A percentile compares a stretch with the other conserved stretches of the same genome.
phyloP scores from a whole-genome alignment of 2,888 invertebrate genomes.

The Plebejus argus region DNA sequence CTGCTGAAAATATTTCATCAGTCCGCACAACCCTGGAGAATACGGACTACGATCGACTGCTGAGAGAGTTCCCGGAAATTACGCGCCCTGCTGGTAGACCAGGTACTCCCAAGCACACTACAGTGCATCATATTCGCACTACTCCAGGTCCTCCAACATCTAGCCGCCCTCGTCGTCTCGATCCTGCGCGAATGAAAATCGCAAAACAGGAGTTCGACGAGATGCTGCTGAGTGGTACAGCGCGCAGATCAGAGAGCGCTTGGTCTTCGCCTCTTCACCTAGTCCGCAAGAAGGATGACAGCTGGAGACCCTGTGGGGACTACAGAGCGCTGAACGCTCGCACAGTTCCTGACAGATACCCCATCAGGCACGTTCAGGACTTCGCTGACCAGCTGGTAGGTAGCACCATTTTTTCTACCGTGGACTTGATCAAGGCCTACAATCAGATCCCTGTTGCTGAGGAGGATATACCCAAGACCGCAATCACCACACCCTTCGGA shows the following conservation, averaged over 20 bases:
- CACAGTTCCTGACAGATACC: slow-evolving; percentile 35
- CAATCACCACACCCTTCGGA: background rate
- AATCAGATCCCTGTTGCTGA: slow-evolving; percentile 42
- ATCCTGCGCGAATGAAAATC: too few species aligned
- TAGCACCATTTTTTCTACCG: slow-evolving; percentile 36
- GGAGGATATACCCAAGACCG: background rate
- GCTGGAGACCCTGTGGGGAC: slow-evolving; percentile 36
- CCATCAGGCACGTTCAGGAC: slow-evolving; percentile 43
- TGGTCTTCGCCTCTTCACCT: slow-evolving; percentile 39
- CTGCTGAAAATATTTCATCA: too few species aligned
- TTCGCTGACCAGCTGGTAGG: slow-evolving; percentile 37
- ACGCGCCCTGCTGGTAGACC: too few species aligned
- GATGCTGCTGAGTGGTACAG: too few species aligned
- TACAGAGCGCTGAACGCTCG: slow-evolving; percentile 34
- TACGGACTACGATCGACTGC: too few species aligned
- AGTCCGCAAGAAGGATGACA: slow-evolving; percentile 33
- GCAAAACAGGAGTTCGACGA: too few species aligned
- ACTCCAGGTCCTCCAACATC: background rate
- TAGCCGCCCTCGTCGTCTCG: too few species aligned
- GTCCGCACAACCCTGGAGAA: too few species aligned
- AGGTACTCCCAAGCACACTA: too few species aligned
- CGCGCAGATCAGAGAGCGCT: background rate
- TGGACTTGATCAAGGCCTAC: slow-evolving; percentile 49
- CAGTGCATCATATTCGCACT: too few species aligned
- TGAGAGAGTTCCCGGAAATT: too few species aligned